Evolutionary conservation across 1,140 invertebrate species (phyloP), one percentile per base, ranked within the genome.

Genomic region (Paralvinella palmiformis): DNA sequence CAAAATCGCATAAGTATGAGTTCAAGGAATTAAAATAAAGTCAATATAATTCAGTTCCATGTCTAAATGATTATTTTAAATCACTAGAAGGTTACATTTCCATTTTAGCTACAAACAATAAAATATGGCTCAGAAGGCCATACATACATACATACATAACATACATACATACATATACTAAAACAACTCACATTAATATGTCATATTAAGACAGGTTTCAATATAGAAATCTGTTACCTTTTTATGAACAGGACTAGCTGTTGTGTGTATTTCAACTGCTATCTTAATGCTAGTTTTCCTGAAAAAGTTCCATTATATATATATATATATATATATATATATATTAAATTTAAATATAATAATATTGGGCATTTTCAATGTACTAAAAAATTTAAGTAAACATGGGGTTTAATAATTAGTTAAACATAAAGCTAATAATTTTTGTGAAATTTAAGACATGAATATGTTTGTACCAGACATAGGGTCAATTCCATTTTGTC

Each of bases 261-360:
- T 29, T 10, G 70, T 71, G 31, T 73, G 69, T 33, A 76, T 27
- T 62, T 74, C 73, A 68, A 78, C 74, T 36, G 69, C 71, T 13
- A 78, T 57, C 2, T 70, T 61, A 36, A 78, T 67, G 53, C 69
- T 63, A 37, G 59, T 66, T 62, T 70, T 68, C 53, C 76, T 78
- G 66, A 55, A 73, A 69, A 57, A 58, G 33, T n/a, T n/a, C n/a
- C n/a, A n/a, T n/a, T n/a, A n/a, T n/a, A n/a, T n/a, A n/a, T n/a
- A n/a, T n/a, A n/a, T n/a, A n/a, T n/a, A n/a, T n/a, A n/a, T n/a
- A n/a, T n/a, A n/a, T n/a, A n/a, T n/a, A n/a, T n/a, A n/a, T n/a
- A n/a, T n/a, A n/a, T n/a, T n/a, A n/a, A n/a, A n/a, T n/a, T n/a
- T n/a, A n/a, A n/a, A n/a, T n/a, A n/a, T n/a, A n/a, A n/a, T n/a